Evolutionary conservation across 1,140 invertebrate species (phyloP), one percentile per base, ranked within the genome.

Genomic region (Solen grandis): DNA sequence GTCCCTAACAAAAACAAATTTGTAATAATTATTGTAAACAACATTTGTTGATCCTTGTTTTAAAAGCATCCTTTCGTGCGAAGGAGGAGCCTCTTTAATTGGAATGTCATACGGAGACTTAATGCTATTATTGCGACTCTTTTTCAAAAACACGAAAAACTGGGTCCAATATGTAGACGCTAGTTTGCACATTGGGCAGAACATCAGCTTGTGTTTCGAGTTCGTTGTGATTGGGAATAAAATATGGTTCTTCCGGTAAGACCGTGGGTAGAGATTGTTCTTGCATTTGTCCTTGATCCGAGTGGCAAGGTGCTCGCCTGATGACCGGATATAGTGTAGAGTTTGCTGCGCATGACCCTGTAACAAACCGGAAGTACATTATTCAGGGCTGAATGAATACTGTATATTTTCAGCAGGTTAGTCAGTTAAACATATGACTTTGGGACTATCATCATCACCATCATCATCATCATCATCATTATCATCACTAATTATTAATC

Each of bases 1-100:
- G 16, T 85, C 76, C 14, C 83, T 36, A 5, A 82, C 80, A 72
- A 85, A 85, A 41, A 85, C 5, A 35, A 85, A 85, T 16, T 73
- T 72, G 35, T 72, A 80, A n/a, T 72, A 72, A 27, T 33, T 29
- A 2, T 38, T 8, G 54, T 50, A 72, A 5, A 36, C 22, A 13
- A 46, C 38, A 16, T 13, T 35, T 38, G 14, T 19, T 1, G 14
- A 13, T n/a, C 59, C 57, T 10, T 22, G 1, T 35, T 14, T 33
- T 14, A 72, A n/a, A 5, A 22, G 38, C 10, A 80, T 35, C 19
- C 59, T 52, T 62, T 80, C 57, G 35, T 27, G 8, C 1, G 77
- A 72, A 36, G 77, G 66, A 10, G 59, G 69, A 19, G 77, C 77
- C 19, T 25, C 2, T 16, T 16, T 19, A 10, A 80, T 22, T 10